Percentiles rank a stretch among this genome's conserved stretches.
Conservation (phyloP, 2,797 vertebrate species). For the Hephaestus fuliginosus region DNA sequence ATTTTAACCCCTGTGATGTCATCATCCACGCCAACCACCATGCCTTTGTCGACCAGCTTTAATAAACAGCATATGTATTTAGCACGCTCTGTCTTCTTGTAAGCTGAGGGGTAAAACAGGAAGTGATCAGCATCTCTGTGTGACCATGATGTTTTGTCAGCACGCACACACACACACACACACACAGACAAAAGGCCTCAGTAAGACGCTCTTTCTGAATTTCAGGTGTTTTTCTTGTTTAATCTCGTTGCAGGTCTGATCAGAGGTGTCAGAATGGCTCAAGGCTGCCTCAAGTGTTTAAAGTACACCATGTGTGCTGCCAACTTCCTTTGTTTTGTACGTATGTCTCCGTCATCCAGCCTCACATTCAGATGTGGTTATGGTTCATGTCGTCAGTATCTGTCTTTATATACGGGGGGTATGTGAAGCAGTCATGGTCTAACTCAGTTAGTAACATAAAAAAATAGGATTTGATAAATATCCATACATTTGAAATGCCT, state of each 20-base stretch:
- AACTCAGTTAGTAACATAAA: background rate
- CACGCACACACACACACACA: background rate
- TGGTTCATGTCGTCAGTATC: background rate
- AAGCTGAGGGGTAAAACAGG: slow-evolving; percentile 39
- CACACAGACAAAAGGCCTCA: background rate
- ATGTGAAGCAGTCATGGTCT: background rate
- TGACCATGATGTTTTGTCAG: background rate
- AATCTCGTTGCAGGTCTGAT: slow-evolving; percentile 63
- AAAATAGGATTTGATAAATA: background rate
- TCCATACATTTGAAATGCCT: background rate
- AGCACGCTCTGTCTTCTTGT: background rate
- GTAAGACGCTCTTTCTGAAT: background rate
- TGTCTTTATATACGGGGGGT: background rate
- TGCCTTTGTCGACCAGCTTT: background rate
- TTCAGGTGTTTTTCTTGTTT: background rate
- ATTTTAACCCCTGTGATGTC: background rate
- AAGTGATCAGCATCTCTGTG: slow-evolving; percentile 45
- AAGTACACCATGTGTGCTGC: slow-evolving; percentile 87
- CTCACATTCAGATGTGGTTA: background rate
- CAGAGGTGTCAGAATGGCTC: slow-evolving; percentile 76
- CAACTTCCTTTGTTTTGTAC: slow-evolving; percentile 88
- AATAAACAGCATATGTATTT: background rate
- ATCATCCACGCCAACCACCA: background rate
- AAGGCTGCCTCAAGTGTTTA: slow-evolving; percentile 85
- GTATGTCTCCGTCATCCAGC: slow-evolving; percentile 56